These are phyloP conservation scores for Ellobium chinense DNA, from an alignment of 2,888 invertebrate species.

Conservation along the genomic window DNA sequence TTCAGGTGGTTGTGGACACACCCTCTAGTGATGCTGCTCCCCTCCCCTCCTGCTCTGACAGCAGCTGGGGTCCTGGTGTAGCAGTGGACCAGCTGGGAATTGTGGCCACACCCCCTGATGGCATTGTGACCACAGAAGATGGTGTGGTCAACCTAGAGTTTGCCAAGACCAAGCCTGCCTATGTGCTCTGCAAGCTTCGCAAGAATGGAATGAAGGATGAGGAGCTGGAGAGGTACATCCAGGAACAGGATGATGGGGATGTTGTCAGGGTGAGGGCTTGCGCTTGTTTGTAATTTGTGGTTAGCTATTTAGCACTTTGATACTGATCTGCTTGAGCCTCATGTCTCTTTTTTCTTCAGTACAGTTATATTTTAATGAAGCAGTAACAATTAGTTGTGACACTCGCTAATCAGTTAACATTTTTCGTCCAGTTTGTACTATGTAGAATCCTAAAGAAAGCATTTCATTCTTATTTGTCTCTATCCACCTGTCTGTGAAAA, in stretches of 20 bases:
- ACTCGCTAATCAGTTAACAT: too few relatives aligned
- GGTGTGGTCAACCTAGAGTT: constrained; percentile 81
- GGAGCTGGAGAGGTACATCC: constrained; percentile 73
- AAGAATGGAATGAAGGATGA: constrained; percentile 76
- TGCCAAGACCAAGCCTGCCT: constrained; percentile 88
- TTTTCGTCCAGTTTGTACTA: too few relatives aligned
- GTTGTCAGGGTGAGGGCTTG: constrained; percentile 55
- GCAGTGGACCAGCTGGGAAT: constrained; percentile 77
- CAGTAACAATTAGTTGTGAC: neutral
- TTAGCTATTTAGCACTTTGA: too few relatives aligned
- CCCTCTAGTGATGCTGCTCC: constrained; percentile 72
- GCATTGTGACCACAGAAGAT: constrained; percentile 57
- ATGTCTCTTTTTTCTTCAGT: too few relatives aligned
- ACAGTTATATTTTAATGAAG: too few relatives aligned
- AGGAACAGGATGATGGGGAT: constrained; percentile 72
- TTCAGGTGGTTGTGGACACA: constrained; percentile 70
- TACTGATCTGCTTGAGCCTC: too few relatives aligned
- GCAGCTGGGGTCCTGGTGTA: constrained; percentile 78
- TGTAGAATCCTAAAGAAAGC: too few relatives aligned
- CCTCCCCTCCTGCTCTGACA: constrained; percentile 77
- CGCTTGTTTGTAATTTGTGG: too few relatives aligned
- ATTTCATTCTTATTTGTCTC: too few relatives aligned
- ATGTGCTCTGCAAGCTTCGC: constrained; percentile 75
- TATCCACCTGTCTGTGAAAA: too few relatives aligned
- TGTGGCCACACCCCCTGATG: constrained; percentile 72